Conservation (phyloP, 1,140 invertebrate species). For the Drosophila nasuta region DNA sequence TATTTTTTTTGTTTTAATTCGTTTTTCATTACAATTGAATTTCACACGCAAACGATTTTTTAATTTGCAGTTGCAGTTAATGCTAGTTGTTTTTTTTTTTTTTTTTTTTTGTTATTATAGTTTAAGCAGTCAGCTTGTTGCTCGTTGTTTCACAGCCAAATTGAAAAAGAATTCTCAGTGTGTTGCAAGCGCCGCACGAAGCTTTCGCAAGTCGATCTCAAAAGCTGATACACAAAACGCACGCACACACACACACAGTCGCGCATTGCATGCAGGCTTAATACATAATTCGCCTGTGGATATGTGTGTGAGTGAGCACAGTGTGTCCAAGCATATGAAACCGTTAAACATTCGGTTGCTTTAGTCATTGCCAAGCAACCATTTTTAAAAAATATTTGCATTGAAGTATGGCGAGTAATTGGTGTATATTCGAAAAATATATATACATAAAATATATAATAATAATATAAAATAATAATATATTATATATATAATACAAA, state of each 20-base stretch:
- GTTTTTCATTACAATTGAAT: neutral
- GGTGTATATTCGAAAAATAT: neutral
- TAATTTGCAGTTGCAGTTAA: neutral
- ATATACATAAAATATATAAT: too few species aligned
- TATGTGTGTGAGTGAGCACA: constrained; percentile 21
- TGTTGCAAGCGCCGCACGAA: constrained; percentile 67
- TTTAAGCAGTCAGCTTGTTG: constrained; percentile 43
- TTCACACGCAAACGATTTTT: neutral
- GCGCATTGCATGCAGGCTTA: constrained; percentile 5
- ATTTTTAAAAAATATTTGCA: neutral
- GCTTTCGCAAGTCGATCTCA: constrained; percentile 48
- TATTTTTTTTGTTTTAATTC: neutral
- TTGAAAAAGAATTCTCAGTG: constrained; percentile 75
- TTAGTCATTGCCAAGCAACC: neutral
- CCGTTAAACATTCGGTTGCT: neutral
- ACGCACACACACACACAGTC: neutral
- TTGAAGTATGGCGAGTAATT: neutral
- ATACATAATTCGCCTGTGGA: constrained; percentile 31
- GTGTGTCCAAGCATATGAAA: constrained; percentile 22
- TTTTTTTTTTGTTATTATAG: neutral
- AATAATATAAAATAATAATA: too few species aligned
- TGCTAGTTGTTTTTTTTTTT: neutral
- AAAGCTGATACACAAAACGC: constrained; percentile 22
- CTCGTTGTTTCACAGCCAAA: constrained; percentile 79
- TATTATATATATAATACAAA: too few species aligned